phyloP scores from a whole-genome alignment of 2,888 invertebrate genomes.

The Rhamphomyia laevipes region DNA sequence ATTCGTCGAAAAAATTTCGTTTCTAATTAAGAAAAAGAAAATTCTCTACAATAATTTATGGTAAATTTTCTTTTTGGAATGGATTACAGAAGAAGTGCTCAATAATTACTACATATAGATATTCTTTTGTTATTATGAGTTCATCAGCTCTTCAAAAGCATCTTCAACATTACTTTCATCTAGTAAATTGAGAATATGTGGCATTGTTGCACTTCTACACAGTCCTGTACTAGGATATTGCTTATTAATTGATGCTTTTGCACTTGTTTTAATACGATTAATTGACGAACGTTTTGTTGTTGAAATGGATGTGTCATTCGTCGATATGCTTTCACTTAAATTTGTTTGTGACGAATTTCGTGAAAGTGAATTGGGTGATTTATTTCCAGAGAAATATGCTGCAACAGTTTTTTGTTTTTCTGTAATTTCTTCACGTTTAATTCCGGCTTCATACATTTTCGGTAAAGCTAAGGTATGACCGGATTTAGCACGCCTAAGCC shows the following conservation, averaged over 20 bases:
- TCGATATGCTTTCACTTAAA: not conserved
- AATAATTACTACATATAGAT: no score
- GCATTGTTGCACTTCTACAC: constrained; percentile 65
- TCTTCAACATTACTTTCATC: constrained; percentile 76
- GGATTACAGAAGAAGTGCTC: not conserved
- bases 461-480: constrained; percentile 62
- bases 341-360: constrained; percentile 23
- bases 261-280: constrained; percentile 40
- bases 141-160: constrained; percentile 78
- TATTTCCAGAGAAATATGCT: constrained; percentile 52
- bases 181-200: constrained; percentile 55
- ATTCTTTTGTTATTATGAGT: constrained; percentile 35
- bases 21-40: no score
- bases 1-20: no score
- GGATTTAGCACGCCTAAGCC: constrained; percentile 50
- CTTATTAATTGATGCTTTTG: constrained; percentile 39
- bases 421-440: constrained; percentile 52
- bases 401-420: constrained; percentile 62
- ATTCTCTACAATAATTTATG: no score
- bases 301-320: not conserved
- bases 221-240: constrained; percentile 42
- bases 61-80: not conserved
- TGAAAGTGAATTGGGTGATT: constrained; percentile 34
- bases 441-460: constrained; percentile 70
- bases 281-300: constrained; percentile 26